These are phyloP conservation scores for Gibbula magus DNA, from an alignment of 2,888 invertebrate species.

Conservation along the genomic window DNA sequence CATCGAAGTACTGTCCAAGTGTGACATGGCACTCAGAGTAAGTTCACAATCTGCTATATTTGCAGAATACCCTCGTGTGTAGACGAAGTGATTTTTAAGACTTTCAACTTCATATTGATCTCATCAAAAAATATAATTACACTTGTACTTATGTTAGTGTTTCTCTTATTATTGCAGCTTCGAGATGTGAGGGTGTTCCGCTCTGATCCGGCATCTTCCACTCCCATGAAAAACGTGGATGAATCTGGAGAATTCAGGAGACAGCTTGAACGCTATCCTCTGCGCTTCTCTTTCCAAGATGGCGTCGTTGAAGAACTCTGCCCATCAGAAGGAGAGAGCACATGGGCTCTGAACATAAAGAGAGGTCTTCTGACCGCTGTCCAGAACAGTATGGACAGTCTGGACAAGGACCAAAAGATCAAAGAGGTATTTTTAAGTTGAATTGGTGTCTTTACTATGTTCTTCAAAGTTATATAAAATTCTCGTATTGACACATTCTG, in stretches of 20 bases:
- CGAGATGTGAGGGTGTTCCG: conserved; percentile 69
- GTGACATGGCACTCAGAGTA: conserved; percentile 76
- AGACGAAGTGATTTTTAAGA: too few species aligned
- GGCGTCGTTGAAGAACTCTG: conserved; percentile 88
- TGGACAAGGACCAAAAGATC: conserved; percentile 80
- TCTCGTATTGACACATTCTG: too few species aligned
- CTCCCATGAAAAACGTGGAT: conserved; percentile 10
- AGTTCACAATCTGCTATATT: conserved; percentile 29
- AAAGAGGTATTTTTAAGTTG: conserved; percentile 50
- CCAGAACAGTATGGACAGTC: conserved; percentile 90
- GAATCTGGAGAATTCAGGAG: conserved; percentile 53
- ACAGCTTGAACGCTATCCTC: conserved; percentile 83
- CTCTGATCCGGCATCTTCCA: conserved; percentile 60
- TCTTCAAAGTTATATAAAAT: too few species aligned
- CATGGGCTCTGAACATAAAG: conserved; percentile 91
- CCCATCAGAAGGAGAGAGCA: conserved; percentile 85
- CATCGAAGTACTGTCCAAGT: conserved; percentile 74
- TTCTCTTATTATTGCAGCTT: conserved; percentile 58
- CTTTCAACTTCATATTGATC: too few species aligned
- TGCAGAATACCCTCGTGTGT: too few species aligned
- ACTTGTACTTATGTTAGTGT: too few species aligned
- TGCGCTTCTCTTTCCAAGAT: conserved; percentile 86
- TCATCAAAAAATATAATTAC: too few species aligned
- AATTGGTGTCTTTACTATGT: too few species aligned
- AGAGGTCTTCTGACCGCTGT: conserved; percentile 90